Evolutionary conservation across 2,888 invertebrate genomes (phyloP).

Genomic region (Argyra leucocephala): DNA sequence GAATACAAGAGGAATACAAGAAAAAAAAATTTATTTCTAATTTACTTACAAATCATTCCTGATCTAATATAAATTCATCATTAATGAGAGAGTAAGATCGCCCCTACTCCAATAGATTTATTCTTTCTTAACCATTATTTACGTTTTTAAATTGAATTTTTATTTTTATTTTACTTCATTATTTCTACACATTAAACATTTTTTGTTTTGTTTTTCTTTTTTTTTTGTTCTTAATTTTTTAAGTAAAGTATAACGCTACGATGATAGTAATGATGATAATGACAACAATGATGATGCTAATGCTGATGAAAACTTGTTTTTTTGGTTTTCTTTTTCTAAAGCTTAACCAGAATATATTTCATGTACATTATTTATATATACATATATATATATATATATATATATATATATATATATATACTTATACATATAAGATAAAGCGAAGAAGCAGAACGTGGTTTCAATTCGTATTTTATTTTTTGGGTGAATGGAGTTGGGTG

Average conservation of each 20-base stretch:
- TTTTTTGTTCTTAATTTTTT: neutral
- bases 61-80: no score
- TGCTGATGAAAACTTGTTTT: neutral
- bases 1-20: no score
- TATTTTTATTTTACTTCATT: neutral
- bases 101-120: neutral
- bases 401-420: no score
- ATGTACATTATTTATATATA: no score
- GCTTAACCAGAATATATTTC: no score
- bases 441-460: no score
- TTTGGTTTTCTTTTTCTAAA: neutral
- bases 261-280: neutral
- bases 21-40: no score
- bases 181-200: no score
- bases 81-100: neutral
- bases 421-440: no score
- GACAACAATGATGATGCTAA: neutral
- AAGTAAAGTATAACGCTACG: neutral
- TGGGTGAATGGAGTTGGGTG: no score
- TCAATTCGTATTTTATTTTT: neutral
- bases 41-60: no score
- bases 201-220: neutral
- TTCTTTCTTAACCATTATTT: neutral
- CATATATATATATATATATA: neutral
- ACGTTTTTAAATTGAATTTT: neutral